Conservation (phyloP, 2,113 vertebrate genomes). For the Catharus minimus region DNA sequence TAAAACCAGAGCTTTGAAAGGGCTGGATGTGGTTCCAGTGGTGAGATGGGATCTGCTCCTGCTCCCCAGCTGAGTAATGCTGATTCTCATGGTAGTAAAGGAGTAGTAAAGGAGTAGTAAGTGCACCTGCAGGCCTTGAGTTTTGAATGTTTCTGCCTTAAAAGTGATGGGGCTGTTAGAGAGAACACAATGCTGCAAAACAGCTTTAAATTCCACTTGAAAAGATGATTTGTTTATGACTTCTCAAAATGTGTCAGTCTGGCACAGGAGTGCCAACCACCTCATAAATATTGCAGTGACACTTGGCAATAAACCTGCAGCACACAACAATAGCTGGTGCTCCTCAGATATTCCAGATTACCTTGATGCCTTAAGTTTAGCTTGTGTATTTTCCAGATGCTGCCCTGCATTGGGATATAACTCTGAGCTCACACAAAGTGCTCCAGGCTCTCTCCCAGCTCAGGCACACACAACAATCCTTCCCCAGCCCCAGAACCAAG, state of each 20-base stretch:
- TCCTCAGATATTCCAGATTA: not conserved
- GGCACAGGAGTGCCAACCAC: not conserved
- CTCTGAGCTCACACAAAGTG: too few species aligned
- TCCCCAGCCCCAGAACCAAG: too few species aligned
- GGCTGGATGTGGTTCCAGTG: not conserved
- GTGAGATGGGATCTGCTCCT: not conserved
- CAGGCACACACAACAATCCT: too few species aligned
- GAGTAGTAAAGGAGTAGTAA: not conserved
- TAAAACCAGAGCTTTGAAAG: not conserved
- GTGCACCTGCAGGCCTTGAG: not conserved
- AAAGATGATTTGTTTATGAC: constrained; percentile 26
- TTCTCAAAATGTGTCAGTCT: not conserved
- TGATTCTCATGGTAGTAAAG: not conserved
- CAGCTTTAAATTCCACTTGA: constrained; percentile 15
- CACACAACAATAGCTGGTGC: accelerated
- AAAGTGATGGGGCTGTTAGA: not conserved
- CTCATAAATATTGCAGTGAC: not conserved
- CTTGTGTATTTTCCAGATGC: not conserved
- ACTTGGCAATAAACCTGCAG: not conserved
- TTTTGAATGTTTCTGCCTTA: not conserved
- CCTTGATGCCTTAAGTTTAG: not conserved
- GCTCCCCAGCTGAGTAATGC: not conserved
- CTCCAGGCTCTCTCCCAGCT: too few species aligned
- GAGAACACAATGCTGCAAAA: not conserved
- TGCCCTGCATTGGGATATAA: not conserved